phyloP scores from a whole-genome alignment of 2,888 invertebrate species.

The Metallyticus violacea region DNA sequence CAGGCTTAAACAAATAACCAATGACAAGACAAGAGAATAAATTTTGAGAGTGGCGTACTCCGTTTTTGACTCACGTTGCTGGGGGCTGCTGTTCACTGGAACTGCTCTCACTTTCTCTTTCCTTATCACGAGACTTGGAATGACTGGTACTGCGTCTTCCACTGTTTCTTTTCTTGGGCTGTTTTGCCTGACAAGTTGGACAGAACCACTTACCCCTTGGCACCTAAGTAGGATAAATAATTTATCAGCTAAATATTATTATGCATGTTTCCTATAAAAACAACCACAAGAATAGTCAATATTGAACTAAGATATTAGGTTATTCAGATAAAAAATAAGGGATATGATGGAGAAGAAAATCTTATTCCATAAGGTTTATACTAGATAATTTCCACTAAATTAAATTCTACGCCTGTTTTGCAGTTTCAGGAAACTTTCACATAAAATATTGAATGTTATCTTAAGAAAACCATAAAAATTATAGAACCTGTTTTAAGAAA shows the following conservation, averaged over 20 bases:
- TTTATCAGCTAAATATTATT: not conserved
- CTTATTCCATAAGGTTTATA: too few relatives aligned
- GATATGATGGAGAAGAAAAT: too few relatives aligned
- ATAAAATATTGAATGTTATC: too few relatives aligned
- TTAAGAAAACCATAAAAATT: too few relatives aligned
- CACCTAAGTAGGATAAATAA: conserved; percentile 48
- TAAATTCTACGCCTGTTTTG: too few relatives aligned
- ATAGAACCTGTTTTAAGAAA: too few relatives aligned
- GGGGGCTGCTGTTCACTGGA: conserved; percentile 53
- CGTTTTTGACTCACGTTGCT: conserved; percentile 33
- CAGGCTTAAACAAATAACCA: not conserved
- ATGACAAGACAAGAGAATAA: not conserved
- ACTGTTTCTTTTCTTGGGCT: conserved; percentile 60
- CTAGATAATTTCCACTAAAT: too few relatives aligned
- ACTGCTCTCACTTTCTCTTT: conserved; percentile 54
- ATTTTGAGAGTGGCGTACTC: conserved; percentile 12
- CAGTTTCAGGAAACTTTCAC: too few relatives aligned
- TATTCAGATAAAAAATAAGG: too few relatives aligned
- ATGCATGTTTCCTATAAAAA: too few relatives aligned
- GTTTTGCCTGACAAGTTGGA: conserved; percentile 79
- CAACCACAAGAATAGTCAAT: too few relatives aligned
- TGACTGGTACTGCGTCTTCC: conserved; percentile 44
- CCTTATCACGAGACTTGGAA: conserved; percentile 49
- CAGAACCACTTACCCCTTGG: conserved; percentile 90
- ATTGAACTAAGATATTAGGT: too few relatives aligned